Evolutionary conservation across 2,888 invertebrate species (phyloP), one percentile per base, ranked within the genome.

Genomic region (Tineola bisselliella): DNA sequence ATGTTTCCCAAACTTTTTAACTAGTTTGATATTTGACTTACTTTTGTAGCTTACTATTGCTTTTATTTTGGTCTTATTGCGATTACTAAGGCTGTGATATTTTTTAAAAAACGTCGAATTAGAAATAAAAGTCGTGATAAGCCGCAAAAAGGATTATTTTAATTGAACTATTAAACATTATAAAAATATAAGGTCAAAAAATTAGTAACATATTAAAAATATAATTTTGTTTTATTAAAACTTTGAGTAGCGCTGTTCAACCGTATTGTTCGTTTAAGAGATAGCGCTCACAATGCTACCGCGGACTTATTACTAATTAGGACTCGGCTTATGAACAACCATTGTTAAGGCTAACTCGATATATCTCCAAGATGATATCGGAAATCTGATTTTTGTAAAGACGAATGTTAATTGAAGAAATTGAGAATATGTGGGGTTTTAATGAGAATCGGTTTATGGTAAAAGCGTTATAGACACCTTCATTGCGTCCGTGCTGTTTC

Each of bases 231-330:
- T 4, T 25, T 2, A 25, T 4, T 43, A 12, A 43, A 2, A 48
- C 15, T 48, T 81, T 61, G 61, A 58, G 44, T n/a, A 17, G 3
- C 48, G 8, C 13, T 48, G 48, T 1, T 48, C 48, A 8, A 48
- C 33, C 44, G 58, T 56, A 86, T 86, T 84, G 84, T 84, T 77
- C 76, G 75, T 76, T 30, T 74, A 70, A 13, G 65, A 75, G 83
- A 83, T 82, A 81, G 70, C 75, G 67, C 68, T 77, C 75, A 82
- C 84, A 84, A 84, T 84, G 84, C 83, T 79, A 78, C 77, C 74
- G 54, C 59, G 79, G 82, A 83, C 48, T 84, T 86, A 87, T 86
- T 84, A 84, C 86, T 87, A 87, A 87, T 86, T 87, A 87, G 86
- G 86, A 81, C 77, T 72, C 81, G 77, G 78, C 82, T 84, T 84